A percentile compares a stretch with the other conserved stretches of the same genome.
Conservation (phyloP, 2,113 vertebrate genomes). For the Paracanthobrama guichenoti region DNA sequence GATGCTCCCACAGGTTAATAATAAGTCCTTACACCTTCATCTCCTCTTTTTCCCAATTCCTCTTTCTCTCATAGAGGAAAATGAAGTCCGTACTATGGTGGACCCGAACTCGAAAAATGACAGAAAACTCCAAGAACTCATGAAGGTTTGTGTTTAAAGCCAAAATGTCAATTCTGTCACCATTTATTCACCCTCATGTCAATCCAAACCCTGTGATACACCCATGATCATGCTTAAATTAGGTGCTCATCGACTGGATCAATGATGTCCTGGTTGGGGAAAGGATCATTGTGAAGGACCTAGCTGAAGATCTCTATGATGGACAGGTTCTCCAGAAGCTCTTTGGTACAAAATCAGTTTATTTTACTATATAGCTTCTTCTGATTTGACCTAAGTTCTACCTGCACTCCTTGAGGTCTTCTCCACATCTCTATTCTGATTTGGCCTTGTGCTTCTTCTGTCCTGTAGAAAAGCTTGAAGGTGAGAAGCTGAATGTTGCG, state of each 20-base stretch:
- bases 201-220: background rate
- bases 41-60: background rate
- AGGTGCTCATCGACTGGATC: constrained; percentile 96
- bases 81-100: constrained; percentile 95
- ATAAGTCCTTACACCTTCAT: background rate
- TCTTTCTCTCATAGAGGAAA: constrained; percentile 83
- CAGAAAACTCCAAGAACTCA: constrained; percentile 89
- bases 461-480: constrained; percentile 85
- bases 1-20: constrained; percentile 6
- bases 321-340: constrained; percentile 97
- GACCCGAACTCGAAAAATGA: constrained; percentile 92
- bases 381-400: background rate
- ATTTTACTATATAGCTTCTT: background rate
- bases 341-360: constrained; percentile 79
- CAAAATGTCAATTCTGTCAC: background rate
- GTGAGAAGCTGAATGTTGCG: constrained; percentile 89
- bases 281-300: constrained; percentile 94
- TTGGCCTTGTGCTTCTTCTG: background rate
- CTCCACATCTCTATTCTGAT: background rate
- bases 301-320: constrained; percentile 95
- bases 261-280: constrained; percentile 95
- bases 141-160: constrained; percentile 77
- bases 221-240: background rate
- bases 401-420: background rate
- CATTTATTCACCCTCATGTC: background rate